Percentiles rank a stretch among this genome's conserved stretches.
These are phyloP conservation scores for Aphyosemion australe DNA, from an alignment of 2,113 vertebrate species.

Conservation along the genomic window DNA sequence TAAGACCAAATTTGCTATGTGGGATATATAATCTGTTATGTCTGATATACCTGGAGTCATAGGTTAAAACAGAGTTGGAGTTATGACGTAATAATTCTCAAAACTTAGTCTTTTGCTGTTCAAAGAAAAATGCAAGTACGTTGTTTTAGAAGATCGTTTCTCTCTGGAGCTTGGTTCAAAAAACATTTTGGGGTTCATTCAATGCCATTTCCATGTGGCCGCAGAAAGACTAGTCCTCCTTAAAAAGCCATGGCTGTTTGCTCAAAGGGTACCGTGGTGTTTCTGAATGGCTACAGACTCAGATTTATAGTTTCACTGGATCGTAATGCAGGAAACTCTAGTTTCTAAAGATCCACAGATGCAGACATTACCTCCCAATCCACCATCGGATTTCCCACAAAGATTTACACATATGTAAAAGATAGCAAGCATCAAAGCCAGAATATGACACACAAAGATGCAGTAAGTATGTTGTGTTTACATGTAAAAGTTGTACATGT, in stretches of 20 bases:
- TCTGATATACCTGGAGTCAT: too few relatives aligned
- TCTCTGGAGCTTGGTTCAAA: too few relatives aligned
- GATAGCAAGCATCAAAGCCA: slow-evolving; percentile 21
- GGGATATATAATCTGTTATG: too few relatives aligned
- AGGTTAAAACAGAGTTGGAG: too few relatives aligned
- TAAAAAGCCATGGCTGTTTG: slow-evolving; percentile 55
- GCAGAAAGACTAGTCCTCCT: slow-evolving; percentile 10
- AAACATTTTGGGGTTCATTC: too few relatives aligned
- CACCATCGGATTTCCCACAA: not conserved
- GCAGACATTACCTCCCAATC: slow-evolving; percentile 3
- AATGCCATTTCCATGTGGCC: too few relatives aligned
- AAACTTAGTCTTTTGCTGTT: too few relatives aligned
- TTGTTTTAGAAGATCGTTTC: too few relatives aligned
- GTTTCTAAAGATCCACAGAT: slow-evolving; percentile 36
- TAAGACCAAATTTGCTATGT: too few relatives aligned
- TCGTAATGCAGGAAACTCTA: slow-evolving; percentile 34
- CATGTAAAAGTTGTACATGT: slow-evolving; percentile 47
- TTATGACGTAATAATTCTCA: too few relatives aligned
- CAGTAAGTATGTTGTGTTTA: slow-evolving; percentile 44
- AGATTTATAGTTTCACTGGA: slow-evolving; percentile 8
- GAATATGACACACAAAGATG: slow-evolving; percentile 19
- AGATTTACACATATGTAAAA: slow-evolving; percentile 16
- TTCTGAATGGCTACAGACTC: slow-evolving; percentile 53
- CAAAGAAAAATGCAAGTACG: too few relatives aligned
- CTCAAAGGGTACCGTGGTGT: slow-evolving; percentile 65